Conservation (phyloP, 2,113 vertebrate species). For the Corythaeola cristata region DNA sequence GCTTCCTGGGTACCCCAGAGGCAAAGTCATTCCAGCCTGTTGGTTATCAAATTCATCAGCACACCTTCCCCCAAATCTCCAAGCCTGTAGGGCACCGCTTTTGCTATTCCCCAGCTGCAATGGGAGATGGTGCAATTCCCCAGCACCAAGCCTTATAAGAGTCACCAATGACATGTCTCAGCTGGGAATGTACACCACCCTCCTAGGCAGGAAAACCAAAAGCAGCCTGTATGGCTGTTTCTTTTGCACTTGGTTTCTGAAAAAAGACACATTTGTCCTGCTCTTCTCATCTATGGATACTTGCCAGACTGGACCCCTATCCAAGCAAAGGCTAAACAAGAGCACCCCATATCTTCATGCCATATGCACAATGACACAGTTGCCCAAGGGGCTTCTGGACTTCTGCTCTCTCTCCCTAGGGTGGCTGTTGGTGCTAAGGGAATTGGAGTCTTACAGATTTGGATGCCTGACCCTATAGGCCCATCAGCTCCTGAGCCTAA, state of each 20-base stretch:
- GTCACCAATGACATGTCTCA: neutral
- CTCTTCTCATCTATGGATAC: neutral
- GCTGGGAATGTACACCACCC: neutral
- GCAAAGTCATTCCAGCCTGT: neutral
- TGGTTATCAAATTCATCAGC: neutral
- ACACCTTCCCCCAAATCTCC: neutral
- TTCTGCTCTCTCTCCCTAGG: neutral
- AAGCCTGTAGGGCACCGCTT: neutral
- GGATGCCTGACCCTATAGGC: fast-evolving
- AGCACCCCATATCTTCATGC: neutral
- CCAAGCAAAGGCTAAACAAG: neutral
- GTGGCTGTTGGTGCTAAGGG: neutral
- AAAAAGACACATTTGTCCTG: neutral
- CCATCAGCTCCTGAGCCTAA: neutral
- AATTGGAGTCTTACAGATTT: neutral
- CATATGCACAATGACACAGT: neutral
- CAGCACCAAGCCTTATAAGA: neutral
- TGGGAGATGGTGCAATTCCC: too few species aligned
- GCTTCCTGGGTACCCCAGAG: neutral
- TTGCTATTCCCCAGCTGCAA: neutral
- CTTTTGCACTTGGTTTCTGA: neutral
- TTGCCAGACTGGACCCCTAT: neutral
- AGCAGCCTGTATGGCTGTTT: neutral
- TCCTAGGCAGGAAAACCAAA: neutral
- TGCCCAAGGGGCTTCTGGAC: neutral